A percentile compares a stretch with the other conserved stretches of the same genome.
Evolutionary conservation across 1,140 invertebrate species (phyloP).

Genomic region (Scylla paramamosain): DNA sequence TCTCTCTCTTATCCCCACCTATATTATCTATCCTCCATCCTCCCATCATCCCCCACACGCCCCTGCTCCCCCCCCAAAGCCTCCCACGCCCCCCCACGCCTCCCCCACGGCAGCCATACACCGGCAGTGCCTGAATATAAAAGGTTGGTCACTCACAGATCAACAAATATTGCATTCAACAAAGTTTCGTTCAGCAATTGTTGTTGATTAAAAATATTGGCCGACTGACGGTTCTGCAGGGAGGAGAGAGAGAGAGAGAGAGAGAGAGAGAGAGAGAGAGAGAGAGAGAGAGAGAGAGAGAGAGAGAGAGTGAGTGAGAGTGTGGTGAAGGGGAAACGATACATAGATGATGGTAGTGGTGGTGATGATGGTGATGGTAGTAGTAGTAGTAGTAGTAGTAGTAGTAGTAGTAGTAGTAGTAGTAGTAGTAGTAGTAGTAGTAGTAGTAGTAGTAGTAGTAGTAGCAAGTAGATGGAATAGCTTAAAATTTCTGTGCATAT

Average conservation of each 20-base stretch:
- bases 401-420: slow-evolving; percentile 22
- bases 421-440: background rate
- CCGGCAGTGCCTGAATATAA: background rate
- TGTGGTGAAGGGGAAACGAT: too few species aligned
- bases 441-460: slow-evolving; percentile 21
- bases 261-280: slow-evolving; percentile 16
- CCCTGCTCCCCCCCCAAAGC: too few species aligned
- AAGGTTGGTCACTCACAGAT: background rate
- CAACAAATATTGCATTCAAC: slow-evolving; percentile 9
- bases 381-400: slow-evolving; percentile 17
- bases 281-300: slow-evolving; percentile 17
- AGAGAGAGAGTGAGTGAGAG: background rate
- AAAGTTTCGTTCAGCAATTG: slow-evolving; percentile 4
- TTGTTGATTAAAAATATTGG: slow-evolving; percentile 24
- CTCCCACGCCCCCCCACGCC: too few species aligned
- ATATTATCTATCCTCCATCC: too few species aligned
- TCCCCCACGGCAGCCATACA: background rate
- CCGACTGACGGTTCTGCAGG: background rate
- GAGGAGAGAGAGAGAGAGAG: background rate
- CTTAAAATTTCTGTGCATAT: background rate
- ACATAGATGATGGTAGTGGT: too few species aligned
- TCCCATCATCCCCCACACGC: too few species aligned
- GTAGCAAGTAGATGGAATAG: background rate
- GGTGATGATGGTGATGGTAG: background rate
- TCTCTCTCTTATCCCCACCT: background rate